Conservation (phyloP, 2,113 vertebrate genomes). For the Sorex fumeus region DNA sequence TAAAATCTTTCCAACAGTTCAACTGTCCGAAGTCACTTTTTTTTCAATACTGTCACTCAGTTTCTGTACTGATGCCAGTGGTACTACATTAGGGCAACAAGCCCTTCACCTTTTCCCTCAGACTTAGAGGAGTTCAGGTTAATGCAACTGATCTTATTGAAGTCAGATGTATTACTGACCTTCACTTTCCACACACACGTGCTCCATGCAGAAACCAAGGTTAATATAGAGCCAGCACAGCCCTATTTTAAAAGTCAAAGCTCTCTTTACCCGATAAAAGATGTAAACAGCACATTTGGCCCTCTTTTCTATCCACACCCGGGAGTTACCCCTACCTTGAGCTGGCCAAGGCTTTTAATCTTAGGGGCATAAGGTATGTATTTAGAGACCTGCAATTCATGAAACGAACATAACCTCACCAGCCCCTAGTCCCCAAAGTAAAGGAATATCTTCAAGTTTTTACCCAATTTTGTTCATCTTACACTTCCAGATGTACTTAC, state of each 20-base stretch:
- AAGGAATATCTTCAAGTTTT: slow-evolving; percentile 42
- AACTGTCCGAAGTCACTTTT: neutral
- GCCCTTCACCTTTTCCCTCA: neutral
- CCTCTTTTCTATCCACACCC: neutral
- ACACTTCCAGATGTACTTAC: neutral
- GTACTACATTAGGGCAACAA: neutral
- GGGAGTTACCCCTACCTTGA: neutral
- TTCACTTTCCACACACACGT: neutral
- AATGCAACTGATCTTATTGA: neutral
- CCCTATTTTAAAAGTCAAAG: neutral
- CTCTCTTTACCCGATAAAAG: neutral
- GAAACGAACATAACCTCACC: neutral
- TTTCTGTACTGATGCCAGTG: neutral
- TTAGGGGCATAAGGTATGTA: neutral
- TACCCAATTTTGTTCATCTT: slow-evolving; percentile 21
- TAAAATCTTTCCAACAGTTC: neutral
- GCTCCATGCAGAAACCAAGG: neutral
- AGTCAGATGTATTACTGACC: neutral
- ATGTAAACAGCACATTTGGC: neutral
- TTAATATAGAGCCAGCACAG: neutral
- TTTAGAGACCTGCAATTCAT: neutral
- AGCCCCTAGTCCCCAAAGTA: neutral
- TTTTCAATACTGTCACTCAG: neutral
- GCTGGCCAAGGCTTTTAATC: neutral
- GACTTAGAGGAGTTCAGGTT: neutral